Evolutionary conservation across 2,113 vertebrate species (phyloP).

Genomic region (Pachyramphus minor): DNA sequence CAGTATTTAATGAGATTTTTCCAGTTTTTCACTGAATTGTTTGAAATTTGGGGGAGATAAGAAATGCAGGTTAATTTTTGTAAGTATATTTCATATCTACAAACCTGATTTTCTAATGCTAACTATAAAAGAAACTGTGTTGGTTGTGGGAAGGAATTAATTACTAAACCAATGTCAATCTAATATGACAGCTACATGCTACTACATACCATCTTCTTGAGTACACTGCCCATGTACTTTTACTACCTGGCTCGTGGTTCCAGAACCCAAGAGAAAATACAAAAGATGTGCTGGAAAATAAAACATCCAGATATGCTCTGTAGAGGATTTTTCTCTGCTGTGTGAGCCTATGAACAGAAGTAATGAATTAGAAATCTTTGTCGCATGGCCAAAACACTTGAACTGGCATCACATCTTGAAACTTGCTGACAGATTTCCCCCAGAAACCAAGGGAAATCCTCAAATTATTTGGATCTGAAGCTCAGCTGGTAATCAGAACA

Average conservation of each 20-base stretch:
- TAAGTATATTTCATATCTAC: not conserved
- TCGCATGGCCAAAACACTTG: not conserved
- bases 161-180: not conserved
- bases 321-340: not conserved
- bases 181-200: not conserved
- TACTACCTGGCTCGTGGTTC: not conserved
- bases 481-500: constrained; percentile 2
- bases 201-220: not conserved
- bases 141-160: not conserved
- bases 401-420: not conserved
- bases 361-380: not conserved
- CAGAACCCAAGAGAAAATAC: not conserved
- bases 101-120: not conserved
- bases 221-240: not conserved
- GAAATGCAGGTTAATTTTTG: not conserved
- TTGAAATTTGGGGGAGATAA: not conserved
- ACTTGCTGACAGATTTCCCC: not conserved
- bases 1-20: not conserved
- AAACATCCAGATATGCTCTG: not conserved
- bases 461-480: not conserved
- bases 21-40: not conserved
- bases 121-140: not conserved
- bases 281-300: not conserved
- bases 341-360: not conserved
- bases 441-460: not conserved